Evolutionary conservation across 2,113 vertebrate genomes (phyloP), one percentile per base, ranked within the genome.

Genomic region (Myodes glareolus): DNA sequence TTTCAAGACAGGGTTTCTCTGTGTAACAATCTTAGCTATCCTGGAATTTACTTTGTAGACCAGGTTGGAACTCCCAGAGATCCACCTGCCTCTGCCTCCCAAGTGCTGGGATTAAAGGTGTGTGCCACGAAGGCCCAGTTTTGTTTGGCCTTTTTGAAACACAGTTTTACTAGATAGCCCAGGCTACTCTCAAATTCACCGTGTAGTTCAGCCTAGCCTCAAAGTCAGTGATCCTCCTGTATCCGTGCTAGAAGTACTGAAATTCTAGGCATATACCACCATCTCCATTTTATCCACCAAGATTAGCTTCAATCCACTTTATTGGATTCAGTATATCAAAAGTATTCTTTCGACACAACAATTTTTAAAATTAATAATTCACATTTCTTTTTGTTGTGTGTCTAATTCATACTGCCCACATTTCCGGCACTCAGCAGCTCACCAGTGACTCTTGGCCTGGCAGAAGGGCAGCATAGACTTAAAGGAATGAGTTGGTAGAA

Each of bases 231-330:
- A 72, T 52, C 85, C 50, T 42, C 68, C 36, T 42, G 50, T 16
- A 8, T 29, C 9, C 17, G 11, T 47, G 50, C 50, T n/a, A 9
- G 45, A 31, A 73, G 47, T 31, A 19, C 25, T 58, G 36, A 27
- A 25, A 52, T 88, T 58, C 42, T 4, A 58, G 68, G 47, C 36
- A 23, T 29, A 19, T 36, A 39, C 14, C n/a, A 33, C 87, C 27
- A 9, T 58, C 36, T 27, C 87, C 11, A 52, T 8, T 55, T 58
- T 45, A 73, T 27, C 31, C 17, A 94, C 95, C 19, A 91, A 87
- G 90, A 45, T 96, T 94, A 92, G 85, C 42, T 91, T 84, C 93
- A 92, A 70, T 78, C 31, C 31, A 67, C 92, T 91, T 91, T 76
- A 93, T 84, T 90, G 25, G 76, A 72, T 58, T 85, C 67, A 73